A percentile compares a stretch with the other conserved stretches of the same genome.
These are phyloP conservation scores for Himalopsyche anomala DNA, from an alignment of 2,888 invertebrate species.

Conservation along the genomic window DNA sequence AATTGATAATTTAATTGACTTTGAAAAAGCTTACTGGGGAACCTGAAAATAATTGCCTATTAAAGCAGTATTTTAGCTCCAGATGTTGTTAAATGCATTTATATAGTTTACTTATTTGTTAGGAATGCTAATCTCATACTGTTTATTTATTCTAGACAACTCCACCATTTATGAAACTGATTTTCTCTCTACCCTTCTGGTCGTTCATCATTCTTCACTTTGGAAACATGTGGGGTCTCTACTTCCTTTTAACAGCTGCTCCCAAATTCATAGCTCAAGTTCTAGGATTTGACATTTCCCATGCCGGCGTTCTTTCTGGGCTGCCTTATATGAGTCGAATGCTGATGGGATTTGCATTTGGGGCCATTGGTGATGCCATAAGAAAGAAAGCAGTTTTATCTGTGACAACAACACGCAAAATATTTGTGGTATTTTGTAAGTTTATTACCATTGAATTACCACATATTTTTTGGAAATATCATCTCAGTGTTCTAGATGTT, in stretches of 20 bases:
- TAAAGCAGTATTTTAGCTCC: no score
- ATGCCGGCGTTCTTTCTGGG: slow-evolving; percentile 83
- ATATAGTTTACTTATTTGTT: not conserved
- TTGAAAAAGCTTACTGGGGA: no score
- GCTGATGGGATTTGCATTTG: slow-evolving; percentile 83
- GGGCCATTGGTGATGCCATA: slow-evolving; percentile 82
- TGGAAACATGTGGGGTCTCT: slow-evolving; percentile 86
- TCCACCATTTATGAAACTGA: slow-evolving; percentile 81
- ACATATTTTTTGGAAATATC: slow-evolving; percentile 15
- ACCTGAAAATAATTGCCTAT: no score
- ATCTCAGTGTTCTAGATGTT: slow-evolving; percentile 39
- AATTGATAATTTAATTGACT: no score
- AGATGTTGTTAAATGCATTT: no score
- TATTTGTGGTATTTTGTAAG: slow-evolving; percentile 81
- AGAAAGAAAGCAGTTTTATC: slow-evolving; percentile 72
- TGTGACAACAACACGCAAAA: slow-evolving; percentile 79
- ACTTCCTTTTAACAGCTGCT: slow-evolving; percentile 85
- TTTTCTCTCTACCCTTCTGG: slow-evolving; percentile 82
- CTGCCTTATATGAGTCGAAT: slow-evolving; percentile 84
- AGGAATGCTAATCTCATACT: not conserved
- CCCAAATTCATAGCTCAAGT: slow-evolving; percentile 86
- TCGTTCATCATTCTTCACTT: slow-evolving; percentile 82
- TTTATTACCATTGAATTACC: slow-evolving; percentile 66
- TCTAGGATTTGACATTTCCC: slow-evolving; percentile 82
- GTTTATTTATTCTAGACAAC: slow-evolving; percentile 74